Evolutionary conservation across 2,113 vertebrate species (phyloP).

Genomic region (Xerus inauris): DNA sequence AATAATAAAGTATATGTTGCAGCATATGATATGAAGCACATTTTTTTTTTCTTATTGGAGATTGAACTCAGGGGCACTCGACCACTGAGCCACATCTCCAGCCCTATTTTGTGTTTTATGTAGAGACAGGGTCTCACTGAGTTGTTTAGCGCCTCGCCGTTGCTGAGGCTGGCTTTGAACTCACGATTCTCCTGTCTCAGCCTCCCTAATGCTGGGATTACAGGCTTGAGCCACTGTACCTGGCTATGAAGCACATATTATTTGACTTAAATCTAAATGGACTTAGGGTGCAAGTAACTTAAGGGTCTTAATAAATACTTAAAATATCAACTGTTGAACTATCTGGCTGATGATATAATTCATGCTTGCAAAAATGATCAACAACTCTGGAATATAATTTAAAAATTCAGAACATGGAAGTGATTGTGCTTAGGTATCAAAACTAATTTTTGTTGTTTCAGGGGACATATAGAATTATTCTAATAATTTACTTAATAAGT

Average conservation of each 20-base stretch:
- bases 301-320: neutral
- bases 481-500: constrained; percentile 3
- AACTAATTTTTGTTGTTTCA: neutral
- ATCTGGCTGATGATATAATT: neutral
- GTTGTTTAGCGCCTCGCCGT: too few relatives aligned
- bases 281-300: neutral
- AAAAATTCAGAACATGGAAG: neutral
- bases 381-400: neutral
- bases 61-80: too few relatives aligned
- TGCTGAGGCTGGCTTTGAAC: too few relatives aligned
- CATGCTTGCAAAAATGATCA: neutral
- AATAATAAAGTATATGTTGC: neutral
- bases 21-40: neutral
- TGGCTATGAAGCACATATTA: neutral
- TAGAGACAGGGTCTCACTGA: too few relatives aligned
- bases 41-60: too few relatives aligned
- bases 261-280: neutral
- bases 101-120: too few relatives aligned
- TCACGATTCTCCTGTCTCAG: too few relatives aligned
- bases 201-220: too few relatives aligned
- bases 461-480: neutral
- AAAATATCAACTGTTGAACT: neutral
- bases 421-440: neutral
- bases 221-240: too few relatives aligned
- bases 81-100: too few relatives aligned